A percentile compares a stretch with the other conserved stretches of the same genome.
Conservation (phyloP, 1,140 invertebrate species). For the Drosophila setifemur region DNA sequence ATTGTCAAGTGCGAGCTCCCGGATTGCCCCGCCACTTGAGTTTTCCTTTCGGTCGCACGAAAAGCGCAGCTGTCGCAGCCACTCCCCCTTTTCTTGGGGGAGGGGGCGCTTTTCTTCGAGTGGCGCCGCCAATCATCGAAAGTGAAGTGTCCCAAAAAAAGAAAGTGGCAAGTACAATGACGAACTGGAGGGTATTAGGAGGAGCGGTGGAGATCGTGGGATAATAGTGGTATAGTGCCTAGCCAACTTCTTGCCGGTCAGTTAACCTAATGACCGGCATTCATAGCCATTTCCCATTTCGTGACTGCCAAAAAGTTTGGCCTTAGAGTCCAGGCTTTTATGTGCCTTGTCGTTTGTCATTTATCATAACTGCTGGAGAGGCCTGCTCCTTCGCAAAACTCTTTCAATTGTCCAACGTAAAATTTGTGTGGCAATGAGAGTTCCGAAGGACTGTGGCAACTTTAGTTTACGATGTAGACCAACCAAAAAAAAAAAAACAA, state of each 20-base stretch:
- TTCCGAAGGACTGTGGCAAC: constrained; percentile 8
- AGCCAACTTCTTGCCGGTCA: constrained; percentile 68
- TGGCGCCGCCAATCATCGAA: constrained; percentile 66
- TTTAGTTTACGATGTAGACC: constrained; percentile 38
- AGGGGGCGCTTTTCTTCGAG: constrained; percentile 32
- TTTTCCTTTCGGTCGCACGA: constrained; percentile 40
- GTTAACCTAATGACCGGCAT: constrained; percentile 78
- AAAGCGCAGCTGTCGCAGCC: constrained; percentile 63
- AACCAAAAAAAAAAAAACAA: constrained; percentile 18
- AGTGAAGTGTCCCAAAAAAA: constrained; percentile 70
- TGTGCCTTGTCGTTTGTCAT: constrained; percentile 62
- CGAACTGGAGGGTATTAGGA: constrained; percentile 13
- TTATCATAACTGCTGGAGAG: constrained; percentile 49
- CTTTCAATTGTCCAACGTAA: constrained; percentile 62
- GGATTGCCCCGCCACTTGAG: constrained; percentile 14
- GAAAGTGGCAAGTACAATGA: constrained; percentile 59
- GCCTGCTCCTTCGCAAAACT: constrained; percentile 30
- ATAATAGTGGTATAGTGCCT: constrained; percentile 1
- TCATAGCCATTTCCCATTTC: constrained; percentile 50
- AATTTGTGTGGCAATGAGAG: constrained; percentile 51
- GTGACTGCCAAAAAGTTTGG: constrained; percentile 31
- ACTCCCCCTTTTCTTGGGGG: background rate
- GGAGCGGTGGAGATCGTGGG: background rate
- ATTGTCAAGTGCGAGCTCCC: constrained; percentile 66
- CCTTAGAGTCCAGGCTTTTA: constrained; percentile 37